Percentiles rank a stretch among this genome's conserved stretches.
Evolutionary conservation across 2,888 invertebrate species (phyloP).

Genomic region (Luffia ferchaultella): DNA sequence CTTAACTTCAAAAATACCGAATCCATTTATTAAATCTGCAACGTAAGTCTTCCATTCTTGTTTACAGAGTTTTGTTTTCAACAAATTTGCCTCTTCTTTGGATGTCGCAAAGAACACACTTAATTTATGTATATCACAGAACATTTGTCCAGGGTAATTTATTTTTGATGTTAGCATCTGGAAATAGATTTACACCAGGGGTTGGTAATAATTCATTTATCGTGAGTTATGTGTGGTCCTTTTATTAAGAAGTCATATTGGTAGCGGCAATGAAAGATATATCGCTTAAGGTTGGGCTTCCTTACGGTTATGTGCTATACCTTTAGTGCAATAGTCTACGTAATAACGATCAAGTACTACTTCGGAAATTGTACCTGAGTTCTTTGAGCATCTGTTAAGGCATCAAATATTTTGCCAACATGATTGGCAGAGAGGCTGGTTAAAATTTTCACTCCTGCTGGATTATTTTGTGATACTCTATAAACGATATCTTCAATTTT

Average conservation of each 20-base stretch:
- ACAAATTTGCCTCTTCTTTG: constrained; percentile 25
- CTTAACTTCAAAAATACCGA: constrained; percentile 47
- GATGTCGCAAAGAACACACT: constrained; percentile 38
- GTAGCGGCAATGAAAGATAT: too few relatives aligned
- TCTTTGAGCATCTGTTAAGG: constrained; percentile 46
- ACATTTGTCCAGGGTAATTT: constrained; percentile 38
- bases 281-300: not conserved
- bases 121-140: constrained; percentile 42
- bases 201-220: too few relatives aligned
- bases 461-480: constrained; percentile 40
- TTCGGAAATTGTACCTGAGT: constrained; percentile 54
- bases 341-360: too few relatives aligned
- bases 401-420: constrained; percentile 43
- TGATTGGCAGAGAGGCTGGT: constrained; percentile 29
- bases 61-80: constrained; percentile 38
- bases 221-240: too few relatives aligned
- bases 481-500: constrained; percentile 47
- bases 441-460: constrained; percentile 35
- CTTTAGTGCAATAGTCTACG: too few relatives aligned
- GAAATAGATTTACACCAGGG: too few relatives aligned
- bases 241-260: too few relatives aligned
- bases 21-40: constrained; percentile 36
- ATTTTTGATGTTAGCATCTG: constrained; percentile 50
- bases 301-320: too few relatives aligned
- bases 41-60: constrained; percentile 45